These are phyloP conservation scores for Spialia ferax DNA, from an alignment of 2,888 invertebrate species.

Conservation along the genomic window DNA sequence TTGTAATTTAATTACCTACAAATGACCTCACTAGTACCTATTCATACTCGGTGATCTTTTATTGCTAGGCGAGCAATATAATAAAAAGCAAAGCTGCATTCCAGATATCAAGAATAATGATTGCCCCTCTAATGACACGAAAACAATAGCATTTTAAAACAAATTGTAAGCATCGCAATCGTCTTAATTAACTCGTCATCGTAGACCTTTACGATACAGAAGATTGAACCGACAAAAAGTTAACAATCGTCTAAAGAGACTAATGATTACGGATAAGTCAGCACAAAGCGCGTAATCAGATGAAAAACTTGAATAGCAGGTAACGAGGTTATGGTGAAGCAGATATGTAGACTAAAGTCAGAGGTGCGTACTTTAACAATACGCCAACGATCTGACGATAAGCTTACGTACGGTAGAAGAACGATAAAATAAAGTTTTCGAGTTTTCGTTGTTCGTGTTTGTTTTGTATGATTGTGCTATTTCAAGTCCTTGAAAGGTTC, in stretches of 20 bases:
- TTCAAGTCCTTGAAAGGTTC: too few species aligned
- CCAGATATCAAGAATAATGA: background rate
- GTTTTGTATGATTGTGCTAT: too few species aligned
- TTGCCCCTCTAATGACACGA: background rate
- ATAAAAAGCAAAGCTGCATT: background rate
- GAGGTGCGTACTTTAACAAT: background rate
- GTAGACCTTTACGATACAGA: background rate
- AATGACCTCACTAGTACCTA: too few species aligned
- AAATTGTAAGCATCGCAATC: background rate
- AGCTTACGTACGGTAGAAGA: background rate
- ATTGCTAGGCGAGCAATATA: background rate
- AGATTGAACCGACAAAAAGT: constrained; percentile 12
- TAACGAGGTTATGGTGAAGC: background rate
- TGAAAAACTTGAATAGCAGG: constrained; percentile 2
- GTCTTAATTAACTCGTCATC: constrained; percentile 22
- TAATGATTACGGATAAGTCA: constrained; percentile 21
- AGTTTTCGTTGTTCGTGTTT: background rate
- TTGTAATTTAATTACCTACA: too few species aligned
- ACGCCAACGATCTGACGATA: background rate
- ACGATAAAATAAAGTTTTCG: background rate
- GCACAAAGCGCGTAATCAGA: background rate
- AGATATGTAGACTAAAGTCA: background rate
- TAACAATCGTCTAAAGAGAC: constrained; percentile 22
- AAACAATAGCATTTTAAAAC: constrained; percentile 1
- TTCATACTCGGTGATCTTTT: background rate